Evolutionary conservation across 37 sponge, comb jelly and placozoan species (phyloP).

Genomic region (Oscarella lobularis): DNA sequence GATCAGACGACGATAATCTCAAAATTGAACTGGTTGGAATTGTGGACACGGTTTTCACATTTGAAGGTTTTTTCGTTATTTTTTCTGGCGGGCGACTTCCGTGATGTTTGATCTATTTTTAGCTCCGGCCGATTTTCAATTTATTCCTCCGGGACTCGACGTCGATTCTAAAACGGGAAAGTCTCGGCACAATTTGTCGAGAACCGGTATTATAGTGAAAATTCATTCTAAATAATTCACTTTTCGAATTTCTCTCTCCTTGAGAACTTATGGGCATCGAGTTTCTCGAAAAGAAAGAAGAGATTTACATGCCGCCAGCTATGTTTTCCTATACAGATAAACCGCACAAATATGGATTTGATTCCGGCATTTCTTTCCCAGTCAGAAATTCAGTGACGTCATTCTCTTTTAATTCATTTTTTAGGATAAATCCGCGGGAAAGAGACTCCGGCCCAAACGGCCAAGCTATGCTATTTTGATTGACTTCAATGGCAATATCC

Average conservation of each 20-base stretch:
- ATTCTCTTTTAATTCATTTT: not conserved
- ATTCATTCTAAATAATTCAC: no score
- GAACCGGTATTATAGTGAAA: no score
- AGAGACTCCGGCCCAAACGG: not conserved
- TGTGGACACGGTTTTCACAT: conserved; percentile 28
- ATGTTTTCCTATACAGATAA: not conserved
- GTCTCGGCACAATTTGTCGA: not conserved
- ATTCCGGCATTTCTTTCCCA: not conserved
- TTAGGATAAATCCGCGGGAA: not conserved
- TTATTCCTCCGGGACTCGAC: not conserved
- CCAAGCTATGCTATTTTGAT: not conserved
- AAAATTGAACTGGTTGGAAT: conserved; percentile 28
- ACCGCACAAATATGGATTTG: not conserved
- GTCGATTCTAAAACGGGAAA: not conserved
- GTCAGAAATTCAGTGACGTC: not conserved
- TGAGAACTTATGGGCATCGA: not conserved
- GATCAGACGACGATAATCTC: conserved; percentile 6
- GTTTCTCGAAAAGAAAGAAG: not conserved
- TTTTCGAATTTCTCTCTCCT: not conserved
- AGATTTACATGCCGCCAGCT: not conserved
- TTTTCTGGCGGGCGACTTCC: no score
- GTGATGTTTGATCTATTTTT: no score
- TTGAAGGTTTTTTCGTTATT: conserved; percentile 53
- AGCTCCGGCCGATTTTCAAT: not conserved
- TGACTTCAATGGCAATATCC: not conserved